A percentile compares a stretch with the other conserved stretches of the same genome.
phyloP scores from a whole-genome alignment of 2,113 vertebrate genomes.

The Myotis yumanensis region DNA sequence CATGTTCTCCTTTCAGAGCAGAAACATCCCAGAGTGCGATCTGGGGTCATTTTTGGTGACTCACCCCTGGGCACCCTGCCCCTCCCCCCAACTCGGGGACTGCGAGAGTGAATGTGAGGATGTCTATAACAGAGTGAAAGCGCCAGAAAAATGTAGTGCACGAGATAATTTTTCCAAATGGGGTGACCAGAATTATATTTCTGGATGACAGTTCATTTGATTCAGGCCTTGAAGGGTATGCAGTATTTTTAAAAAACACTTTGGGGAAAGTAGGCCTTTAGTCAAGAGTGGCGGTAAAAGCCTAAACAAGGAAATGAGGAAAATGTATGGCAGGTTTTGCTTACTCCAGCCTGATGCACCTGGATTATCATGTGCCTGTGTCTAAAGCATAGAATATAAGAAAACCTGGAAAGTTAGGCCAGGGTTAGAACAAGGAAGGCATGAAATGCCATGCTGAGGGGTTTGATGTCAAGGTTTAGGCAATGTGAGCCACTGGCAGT shows the following conservation, averaged over 20 bases:
- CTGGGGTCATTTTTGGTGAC: background rate
- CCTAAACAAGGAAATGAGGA: background rate
- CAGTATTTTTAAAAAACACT: background rate
- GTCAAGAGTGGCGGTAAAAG: background rate
- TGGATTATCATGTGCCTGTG: accelerated
- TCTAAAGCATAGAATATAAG: background rate
- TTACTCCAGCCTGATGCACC: too few relatives aligned
- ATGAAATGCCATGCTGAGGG: background rate
- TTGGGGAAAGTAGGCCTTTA: background rate
- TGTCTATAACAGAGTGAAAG: background rate
- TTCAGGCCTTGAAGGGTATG: background rate
- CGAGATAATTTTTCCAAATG: background rate
- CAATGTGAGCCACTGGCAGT: background rate
- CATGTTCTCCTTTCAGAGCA: background rate
- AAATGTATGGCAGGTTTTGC: background rate
- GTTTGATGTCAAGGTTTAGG: background rate
- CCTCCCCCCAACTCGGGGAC: background rate
- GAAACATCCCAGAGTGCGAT: background rate
- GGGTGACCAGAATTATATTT: background rate
- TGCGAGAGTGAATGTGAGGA: accelerated
- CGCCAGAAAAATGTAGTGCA: background rate
- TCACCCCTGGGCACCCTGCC: background rate
- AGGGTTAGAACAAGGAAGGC: background rate
- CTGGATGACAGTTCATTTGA: background rate
- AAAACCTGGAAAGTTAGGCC: background rate